A percentile compares a stretch with the other conserved stretches of the same genome.
Evolutionary conservation across 2,888 invertebrate genomes (phyloP).

Genomic region (Philereme vetulata): DNA sequence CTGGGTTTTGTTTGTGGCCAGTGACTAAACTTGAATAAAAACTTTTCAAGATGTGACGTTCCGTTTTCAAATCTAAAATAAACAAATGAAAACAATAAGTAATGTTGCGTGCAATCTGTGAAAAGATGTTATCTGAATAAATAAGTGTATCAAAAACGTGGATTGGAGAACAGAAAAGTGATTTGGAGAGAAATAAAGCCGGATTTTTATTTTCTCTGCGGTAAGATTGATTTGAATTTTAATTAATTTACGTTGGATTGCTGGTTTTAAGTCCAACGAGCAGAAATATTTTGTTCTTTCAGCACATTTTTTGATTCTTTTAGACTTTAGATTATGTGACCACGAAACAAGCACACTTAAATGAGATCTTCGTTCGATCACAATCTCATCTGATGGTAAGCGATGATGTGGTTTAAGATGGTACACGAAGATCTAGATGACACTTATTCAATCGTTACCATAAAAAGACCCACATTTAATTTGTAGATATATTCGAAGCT

Average conservation of each 20-base stretch:
- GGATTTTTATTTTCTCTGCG: conserved; percentile 29
- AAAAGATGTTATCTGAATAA: neutral
- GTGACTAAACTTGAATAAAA: conserved; percentile 8
- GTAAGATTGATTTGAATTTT: conserved; percentile 30
- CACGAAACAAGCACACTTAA: no score
- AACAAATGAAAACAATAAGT: neutral
- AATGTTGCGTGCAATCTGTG: conserved; percentile 8
- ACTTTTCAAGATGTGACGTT: conserved; percentile 24
- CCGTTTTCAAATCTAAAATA: conserved; percentile 11
- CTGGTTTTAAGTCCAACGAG: no score
- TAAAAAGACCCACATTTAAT: no score
- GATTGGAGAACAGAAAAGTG: conserved; percentile 27
- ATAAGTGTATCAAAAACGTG: conserved; percentile 30
- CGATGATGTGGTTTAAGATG: no score
- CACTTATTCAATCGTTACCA: no score
- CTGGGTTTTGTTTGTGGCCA: conserved; percentile 12
- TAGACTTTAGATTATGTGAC: no score
- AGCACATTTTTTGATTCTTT: no score
- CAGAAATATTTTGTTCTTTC: no score
- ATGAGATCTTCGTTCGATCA: no score
- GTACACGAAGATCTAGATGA: no score
- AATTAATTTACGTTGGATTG: neutral
- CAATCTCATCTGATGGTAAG: no score
- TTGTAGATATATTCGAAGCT: no score
- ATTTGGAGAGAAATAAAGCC: conserved; percentile 28